Percentiles rank a stretch among this genome's conserved stretches.
These are phyloP conservation scores for Chirona hameri DNA, from an alignment of 2,888 invertebrate genomes.

Conservation along the genomic window DNA sequence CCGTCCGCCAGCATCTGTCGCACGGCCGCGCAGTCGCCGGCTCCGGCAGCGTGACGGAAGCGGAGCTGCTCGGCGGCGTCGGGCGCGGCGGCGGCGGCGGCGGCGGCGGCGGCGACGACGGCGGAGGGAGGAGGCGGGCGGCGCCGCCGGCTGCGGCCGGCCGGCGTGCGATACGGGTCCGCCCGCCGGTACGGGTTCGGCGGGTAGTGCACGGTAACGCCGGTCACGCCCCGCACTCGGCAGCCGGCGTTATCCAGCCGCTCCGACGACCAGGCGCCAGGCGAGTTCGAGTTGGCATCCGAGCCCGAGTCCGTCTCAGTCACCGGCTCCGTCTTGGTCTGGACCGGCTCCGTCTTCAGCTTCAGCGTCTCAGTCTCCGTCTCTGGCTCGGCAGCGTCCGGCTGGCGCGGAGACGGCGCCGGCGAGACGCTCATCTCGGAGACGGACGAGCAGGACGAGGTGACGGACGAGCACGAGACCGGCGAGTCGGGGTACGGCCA, in stretches of 20 bases:
- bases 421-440: slow-evolving; percentile 26
- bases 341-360: not conserved
- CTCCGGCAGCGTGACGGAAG: not conserved
- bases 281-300: not conserved
- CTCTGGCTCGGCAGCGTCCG: not conserved
- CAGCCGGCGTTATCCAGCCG: not conserved
- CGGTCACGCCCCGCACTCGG: not conserved
- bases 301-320: not conserved
- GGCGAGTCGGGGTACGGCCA: slow-evolving; percentile 8
- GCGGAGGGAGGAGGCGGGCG: slow-evolving; percentile 45
- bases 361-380: not conserved
- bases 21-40: slow-evolving; percentile 1
- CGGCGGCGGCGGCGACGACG: slow-evolving; percentile 50
- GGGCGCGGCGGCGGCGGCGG: slow-evolving; percentile 41
- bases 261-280: not conserved
- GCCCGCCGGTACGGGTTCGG: slow-evolving; percentile 9
- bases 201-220: not conserved
- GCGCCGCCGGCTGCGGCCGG: slow-evolving; percentile 47
- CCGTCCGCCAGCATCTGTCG: not conserved
- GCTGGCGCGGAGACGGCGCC: slow-evolving; percentile 4
- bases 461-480: slow-evolving; percentile 3
- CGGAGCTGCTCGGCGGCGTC: slow-evolving; percentile 1
- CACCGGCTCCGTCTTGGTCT: not conserved
- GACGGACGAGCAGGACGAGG: slow-evolving; percentile 6
- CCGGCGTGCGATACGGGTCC: slow-evolving; percentile 36